Evolutionary conservation across 2,888 invertebrate species (phyloP).

Genomic region (Apamea monoglypha): DNA sequence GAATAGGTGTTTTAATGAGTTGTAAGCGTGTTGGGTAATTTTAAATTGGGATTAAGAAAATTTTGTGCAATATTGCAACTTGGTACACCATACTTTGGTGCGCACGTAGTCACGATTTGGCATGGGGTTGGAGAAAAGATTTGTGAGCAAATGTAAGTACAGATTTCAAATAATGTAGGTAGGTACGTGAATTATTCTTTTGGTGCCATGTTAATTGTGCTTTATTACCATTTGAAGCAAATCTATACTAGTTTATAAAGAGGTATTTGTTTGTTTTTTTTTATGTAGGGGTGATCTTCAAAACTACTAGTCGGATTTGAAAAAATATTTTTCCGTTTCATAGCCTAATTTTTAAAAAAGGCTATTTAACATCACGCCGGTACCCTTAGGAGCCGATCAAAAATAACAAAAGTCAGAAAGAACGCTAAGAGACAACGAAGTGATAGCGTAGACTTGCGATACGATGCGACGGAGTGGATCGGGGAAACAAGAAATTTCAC

Average conservation of each 20-base stretch:
- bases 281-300: too few relatives aligned
- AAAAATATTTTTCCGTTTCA: too few relatives aligned
- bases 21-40: constrained; percentile 46
- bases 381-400: too few relatives aligned
- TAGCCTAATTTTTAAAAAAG: too few relatives aligned
- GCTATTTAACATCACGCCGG: too few relatives aligned
- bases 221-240: neutral
- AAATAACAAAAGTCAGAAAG: too few relatives aligned
- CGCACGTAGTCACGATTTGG: neutral
- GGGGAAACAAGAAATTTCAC: too few relatives aligned
- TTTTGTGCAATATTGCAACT: constrained; percentile 34
- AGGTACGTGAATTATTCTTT: neutral
- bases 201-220: neutral
- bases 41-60: constrained; percentile 30
- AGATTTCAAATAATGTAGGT: neutral
- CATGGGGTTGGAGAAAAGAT: constrained; percentile 12
- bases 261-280: too few relatives aligned
- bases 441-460: too few relatives aligned
- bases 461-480: too few relatives aligned
- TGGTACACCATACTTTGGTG: neutral
- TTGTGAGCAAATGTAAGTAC: neutral
- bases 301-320: too few relatives aligned
- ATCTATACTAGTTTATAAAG: neutral
- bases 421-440: too few relatives aligned
- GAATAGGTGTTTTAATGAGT: constrained; percentile 64